These are phyloP conservation scores for Halichondria panicea DNA, from an alignment of 37 sponge, comb jelly and placozoan genomes.

Conservation along the genomic window DNA sequence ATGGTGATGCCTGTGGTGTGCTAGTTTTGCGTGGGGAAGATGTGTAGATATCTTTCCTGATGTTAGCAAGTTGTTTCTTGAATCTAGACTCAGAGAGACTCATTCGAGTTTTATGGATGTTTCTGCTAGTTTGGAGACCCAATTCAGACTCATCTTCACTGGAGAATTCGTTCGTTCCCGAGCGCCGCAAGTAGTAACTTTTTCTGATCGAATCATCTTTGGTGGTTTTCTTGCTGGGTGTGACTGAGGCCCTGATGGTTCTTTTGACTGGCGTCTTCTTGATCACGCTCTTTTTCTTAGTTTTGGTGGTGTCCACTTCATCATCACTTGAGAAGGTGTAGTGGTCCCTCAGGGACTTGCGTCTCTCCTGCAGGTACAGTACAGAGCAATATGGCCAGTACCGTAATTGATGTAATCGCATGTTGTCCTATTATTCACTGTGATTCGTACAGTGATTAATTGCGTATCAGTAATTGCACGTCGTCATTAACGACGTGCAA, in stretches of 20 bases:
- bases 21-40: neutral
- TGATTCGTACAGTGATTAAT: too few relatives aligned
- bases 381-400: too few relatives aligned
- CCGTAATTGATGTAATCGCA: too few relatives aligned
- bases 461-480: too few relatives aligned
- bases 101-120: slow-evolving; percentile 1
- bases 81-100: slow-evolving; percentile 17
- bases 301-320: neutral
- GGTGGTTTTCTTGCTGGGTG: neutral
- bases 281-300: neutral
- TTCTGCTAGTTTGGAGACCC: neutral
- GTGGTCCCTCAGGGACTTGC: too few relatives aligned
- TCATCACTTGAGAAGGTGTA: slow-evolving; percentile 19
- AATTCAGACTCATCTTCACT: neutral
- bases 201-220: neutral
- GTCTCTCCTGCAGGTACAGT: too few relatives aligned
- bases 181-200: too few relatives aligned
- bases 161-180: too few relatives aligned
- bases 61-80: neutral
- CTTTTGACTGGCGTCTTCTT: neutral
- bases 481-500: too few relatives aligned
- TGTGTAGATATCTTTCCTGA: neutral
- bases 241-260: neutral
- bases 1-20: neutral
- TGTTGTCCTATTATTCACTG: too few relatives aligned